Evolutionary conservation across 2,797 vertebrate genomes (phyloP).

Genomic region (Enteromius trimaculatus): DNA sequence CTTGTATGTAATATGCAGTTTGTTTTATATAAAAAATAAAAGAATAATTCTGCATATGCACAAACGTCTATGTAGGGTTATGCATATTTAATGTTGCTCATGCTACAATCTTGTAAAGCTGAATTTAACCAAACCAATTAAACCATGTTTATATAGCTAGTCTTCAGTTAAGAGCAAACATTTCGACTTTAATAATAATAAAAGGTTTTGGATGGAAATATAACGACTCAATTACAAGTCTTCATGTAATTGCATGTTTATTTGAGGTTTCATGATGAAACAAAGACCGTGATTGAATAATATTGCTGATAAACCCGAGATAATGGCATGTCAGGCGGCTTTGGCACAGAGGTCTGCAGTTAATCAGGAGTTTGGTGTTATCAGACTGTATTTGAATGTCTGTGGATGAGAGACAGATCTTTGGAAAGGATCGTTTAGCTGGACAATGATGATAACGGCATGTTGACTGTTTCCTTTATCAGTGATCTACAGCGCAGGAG

Average conservation of each 20-base stretch:
- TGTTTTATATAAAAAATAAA: no score
- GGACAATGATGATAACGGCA: slow-evolving; percentile 72
- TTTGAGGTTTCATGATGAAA: slow-evolving; percentile 15
- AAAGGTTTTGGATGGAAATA: no score
- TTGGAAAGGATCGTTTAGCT: slow-evolving; percentile 73
- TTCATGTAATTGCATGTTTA: background rate
- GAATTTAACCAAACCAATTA: no score
- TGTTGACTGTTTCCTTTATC: slow-evolving; percentile 71
- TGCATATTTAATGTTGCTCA: background rate
- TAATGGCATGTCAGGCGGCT: background rate
- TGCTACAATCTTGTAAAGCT: background rate
- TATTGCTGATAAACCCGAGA: background rate
- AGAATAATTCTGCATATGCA: background rate
- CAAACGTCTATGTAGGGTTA: background rate
- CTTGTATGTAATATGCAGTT: no score
- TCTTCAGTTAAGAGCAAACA: background rate
- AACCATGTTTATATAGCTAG: background rate
- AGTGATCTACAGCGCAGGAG: slow-evolving; percentile 67
- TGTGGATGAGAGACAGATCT: slow-evolving; percentile 58
- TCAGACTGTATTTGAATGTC: background rate
- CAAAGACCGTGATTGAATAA: background rate
- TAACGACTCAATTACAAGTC: background rate
- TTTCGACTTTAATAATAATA: no score
- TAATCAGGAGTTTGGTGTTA: slow-evolving; percentile 16
- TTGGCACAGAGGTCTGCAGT: background rate